Evolutionary conservation across 2,113 vertebrate genomes (phyloP), one percentile per base, ranked within the genome.

Genomic region (Eurystomus gularis): DNA sequence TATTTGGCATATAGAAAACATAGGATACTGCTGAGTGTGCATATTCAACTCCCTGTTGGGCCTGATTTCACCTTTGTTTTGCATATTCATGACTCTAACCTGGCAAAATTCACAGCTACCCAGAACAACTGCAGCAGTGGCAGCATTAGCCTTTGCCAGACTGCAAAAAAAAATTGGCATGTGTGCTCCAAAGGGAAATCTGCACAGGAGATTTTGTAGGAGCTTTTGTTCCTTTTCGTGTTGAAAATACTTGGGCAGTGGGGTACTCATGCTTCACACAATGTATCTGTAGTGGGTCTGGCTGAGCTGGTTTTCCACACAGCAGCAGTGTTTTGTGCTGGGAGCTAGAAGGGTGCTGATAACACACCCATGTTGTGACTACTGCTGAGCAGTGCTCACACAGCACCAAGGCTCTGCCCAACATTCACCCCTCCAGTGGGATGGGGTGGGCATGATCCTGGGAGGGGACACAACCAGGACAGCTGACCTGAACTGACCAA

Each of bases 101-200:
- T 78, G 69, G 68, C 72, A 93, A 86, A 88, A 95, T 79, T 84
- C 65, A 75, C 77, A 84, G 48, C 86, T 95, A 86, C 35, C 65
- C 19, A 3, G 65, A 90, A 78, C 52, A 81, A 78, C n/a, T 3
- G 1, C 69, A 86, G 35, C 25, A 77, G 39, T 31, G 33, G 39
- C 69, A 94, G 39, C 51, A 71, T 17, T 81, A 81, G 68, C 57
- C 52, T 94, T 71, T 79, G 80, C 82, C 90, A 93, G 82, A 31
- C 76, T 88, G 82, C 64, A 88, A 57, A 86, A 57, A 86, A 86
- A 71, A 86, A 64, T 65, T 93, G 80, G 61, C 73, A 9, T 24
- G 6, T 31, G 23, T 71, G n/a, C 46, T 71, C 37, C 58, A 54
- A 82, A 64, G 35, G 26, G 35, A 88, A 86, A 92, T 82, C 55